phyloP scores from a whole-genome alignment of 2,113 vertebrate genomes.

The Peromyscus maniculatus region DNA sequence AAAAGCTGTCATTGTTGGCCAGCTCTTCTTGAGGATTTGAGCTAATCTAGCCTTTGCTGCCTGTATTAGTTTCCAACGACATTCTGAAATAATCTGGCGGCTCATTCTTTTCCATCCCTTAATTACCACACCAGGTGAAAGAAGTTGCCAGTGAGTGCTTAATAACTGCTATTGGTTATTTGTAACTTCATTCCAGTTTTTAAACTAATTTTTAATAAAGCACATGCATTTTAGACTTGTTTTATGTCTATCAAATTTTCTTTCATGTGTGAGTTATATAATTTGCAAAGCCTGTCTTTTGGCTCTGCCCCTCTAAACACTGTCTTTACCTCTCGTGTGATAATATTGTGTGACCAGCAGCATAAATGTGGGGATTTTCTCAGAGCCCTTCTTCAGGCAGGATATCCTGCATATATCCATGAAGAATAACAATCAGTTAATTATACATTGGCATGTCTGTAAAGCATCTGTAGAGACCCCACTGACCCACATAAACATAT shows the following conservation, averaged over 20 bases:
- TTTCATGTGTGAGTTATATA: neutral
- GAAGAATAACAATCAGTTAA: neutral
- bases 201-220: neutral
- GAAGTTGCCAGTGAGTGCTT: neutral
- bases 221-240: neutral
- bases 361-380: neutral
- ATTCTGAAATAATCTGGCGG: neutral
- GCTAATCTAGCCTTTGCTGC: neutral
- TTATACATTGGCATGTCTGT: neutral
- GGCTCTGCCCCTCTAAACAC: neutral
- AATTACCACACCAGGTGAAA: neutral
- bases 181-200: neutral
- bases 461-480: neutral
- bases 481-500: neutral
- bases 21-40: neutral
- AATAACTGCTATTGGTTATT: neutral
- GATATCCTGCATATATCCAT: neutral
- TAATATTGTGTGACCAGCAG: neutral
- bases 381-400: neutral
- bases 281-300: neutral
- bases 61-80: neutral
- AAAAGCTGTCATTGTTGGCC: neutral
- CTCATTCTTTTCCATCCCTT: neutral
- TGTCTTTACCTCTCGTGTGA: neutral
- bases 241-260: neutral